These are phyloP conservation scores for Eueides isabella DNA, from an alignment of 1,140 invertebrate species.

Conservation along the genomic window DNA sequence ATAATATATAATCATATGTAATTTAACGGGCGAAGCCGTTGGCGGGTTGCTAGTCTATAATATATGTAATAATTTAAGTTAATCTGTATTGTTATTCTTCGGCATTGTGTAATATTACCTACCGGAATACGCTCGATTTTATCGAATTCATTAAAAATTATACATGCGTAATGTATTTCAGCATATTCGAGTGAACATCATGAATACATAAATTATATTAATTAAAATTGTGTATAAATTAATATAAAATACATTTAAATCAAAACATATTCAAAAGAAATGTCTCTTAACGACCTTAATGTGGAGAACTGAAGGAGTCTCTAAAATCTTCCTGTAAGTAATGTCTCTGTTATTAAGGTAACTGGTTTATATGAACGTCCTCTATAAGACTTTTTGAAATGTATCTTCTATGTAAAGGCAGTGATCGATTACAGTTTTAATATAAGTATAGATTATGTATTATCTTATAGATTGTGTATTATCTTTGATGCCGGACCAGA, in stretches of 20 bases:
- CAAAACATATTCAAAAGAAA: not conserved
- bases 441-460: too few species aligned
- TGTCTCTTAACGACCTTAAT: too few species aligned
- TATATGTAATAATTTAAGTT: not conserved
- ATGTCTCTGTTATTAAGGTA: too few species aligned
- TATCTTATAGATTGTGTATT: not conserved
- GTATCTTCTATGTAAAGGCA: too few species aligned
- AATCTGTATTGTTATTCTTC: not conserved
- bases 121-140: not conserved
- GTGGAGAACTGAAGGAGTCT: too few species aligned
- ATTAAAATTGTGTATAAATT: not conserved
- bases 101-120: not conserved
- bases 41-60: too few species aligned
- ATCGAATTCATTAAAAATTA: not conserved
- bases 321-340: too few species aligned
- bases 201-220: not conserved
- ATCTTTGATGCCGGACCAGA: slow-evolving; percentile 11
- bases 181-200: not conserved
- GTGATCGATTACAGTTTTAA: too few species aligned
- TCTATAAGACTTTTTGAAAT: too few species aligned
- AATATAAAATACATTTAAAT: not conserved
- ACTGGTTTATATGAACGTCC: too few species aligned
- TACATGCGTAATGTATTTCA: not conserved
- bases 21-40: too few species aligned
- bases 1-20: too few species aligned